These are phyloP conservation scores for Anorthoa munda DNA, from an alignment of 2,888 invertebrate species.

Conservation along the genomic window DNA sequence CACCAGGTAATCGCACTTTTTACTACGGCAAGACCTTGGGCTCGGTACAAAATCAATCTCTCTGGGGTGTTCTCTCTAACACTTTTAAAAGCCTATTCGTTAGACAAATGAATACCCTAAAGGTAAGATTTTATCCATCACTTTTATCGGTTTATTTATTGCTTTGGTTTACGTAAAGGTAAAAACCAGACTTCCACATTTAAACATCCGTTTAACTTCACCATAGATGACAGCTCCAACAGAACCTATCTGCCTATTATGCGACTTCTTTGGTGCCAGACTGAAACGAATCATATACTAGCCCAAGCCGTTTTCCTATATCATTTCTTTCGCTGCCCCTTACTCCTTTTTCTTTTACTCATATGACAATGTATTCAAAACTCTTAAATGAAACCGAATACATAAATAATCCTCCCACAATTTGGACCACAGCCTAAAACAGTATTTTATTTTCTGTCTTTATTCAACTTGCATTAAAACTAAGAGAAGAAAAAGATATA, in stretches of 20 bases:
- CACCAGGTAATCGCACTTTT: too few species aligned
- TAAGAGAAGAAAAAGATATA: constrained; percentile 34
- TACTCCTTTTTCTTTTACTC: too few species aligned
- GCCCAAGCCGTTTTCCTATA: too few species aligned
- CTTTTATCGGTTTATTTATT: background rate
- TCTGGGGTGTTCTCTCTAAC: background rate
- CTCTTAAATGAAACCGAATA: background rate
- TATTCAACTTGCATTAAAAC: constrained; percentile 38
- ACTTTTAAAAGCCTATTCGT: background rate
- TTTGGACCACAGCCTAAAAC: constrained; percentile 40
- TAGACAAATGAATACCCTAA: background rate
- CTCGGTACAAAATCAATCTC: background rate
- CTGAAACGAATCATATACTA: background rate
- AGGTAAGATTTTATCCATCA: background rate
- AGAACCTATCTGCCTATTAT: background rate
- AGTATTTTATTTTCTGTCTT: constrained; percentile 36
- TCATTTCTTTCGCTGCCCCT: too few species aligned
- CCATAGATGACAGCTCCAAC: too few species aligned
- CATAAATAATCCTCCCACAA: background rate
- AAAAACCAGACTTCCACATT: background rate
- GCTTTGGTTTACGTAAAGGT: background rate
- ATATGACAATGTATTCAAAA: background rate
- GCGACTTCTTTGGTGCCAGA: background rate
- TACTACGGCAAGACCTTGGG: too few species aligned
- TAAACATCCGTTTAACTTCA: too few species aligned